These are phyloP conservation scores for Hirtodrosophila alboralis DNA, from an alignment of 2,888 invertebrate species.

Conservation along the genomic window DNA sequence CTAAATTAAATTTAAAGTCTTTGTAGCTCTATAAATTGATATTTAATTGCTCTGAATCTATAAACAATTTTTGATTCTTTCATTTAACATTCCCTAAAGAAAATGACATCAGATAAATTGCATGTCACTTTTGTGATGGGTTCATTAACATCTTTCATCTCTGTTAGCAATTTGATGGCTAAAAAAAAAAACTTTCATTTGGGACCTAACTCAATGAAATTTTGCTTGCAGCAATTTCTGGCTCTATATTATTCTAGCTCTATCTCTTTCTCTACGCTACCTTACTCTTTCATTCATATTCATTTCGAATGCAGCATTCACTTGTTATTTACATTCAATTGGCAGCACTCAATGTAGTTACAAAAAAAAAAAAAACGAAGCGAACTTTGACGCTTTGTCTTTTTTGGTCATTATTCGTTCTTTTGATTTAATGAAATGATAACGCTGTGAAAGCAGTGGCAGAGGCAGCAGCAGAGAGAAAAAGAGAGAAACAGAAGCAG, in stretches of 20 bases:
- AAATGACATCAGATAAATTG: conserved; percentile 48
- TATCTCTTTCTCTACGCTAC: neutral
- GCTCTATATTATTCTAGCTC: neutral
- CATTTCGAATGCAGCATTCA: conserved; percentile 41
- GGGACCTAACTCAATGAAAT: conserved; percentile 50
- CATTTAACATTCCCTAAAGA: neutral
- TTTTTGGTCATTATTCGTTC: conserved; percentile 46
- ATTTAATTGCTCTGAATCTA: conserved; percentile 3
- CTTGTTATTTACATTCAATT: conserved; percentile 69
- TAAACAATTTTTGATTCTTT: conserved; percentile 13
- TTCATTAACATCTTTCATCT: conserved; percentile 37
- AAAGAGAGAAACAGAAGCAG: neutral
- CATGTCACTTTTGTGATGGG: conserved; percentile 46
- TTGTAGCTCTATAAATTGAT: neutral
- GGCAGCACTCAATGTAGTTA: conserved; percentile 49
- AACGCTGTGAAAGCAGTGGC: conserved; percentile 34
- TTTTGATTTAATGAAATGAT: conserved; percentile 76
- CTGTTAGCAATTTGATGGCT: conserved; percentile 9
- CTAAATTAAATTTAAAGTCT: too few species aligned
- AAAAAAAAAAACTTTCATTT: conserved; percentile 36
- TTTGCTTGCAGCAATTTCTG: conserved; percentile 27
- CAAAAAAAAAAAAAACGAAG: conserved; percentile 15
- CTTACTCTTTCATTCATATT: conserved; percentile 36
- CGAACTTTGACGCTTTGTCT: conserved; percentile 47
- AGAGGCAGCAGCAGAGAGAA: neutral